phyloP scores from a whole-genome alignment of 2,113 vertebrate species.

The Chamaea fasciata region DNA sequence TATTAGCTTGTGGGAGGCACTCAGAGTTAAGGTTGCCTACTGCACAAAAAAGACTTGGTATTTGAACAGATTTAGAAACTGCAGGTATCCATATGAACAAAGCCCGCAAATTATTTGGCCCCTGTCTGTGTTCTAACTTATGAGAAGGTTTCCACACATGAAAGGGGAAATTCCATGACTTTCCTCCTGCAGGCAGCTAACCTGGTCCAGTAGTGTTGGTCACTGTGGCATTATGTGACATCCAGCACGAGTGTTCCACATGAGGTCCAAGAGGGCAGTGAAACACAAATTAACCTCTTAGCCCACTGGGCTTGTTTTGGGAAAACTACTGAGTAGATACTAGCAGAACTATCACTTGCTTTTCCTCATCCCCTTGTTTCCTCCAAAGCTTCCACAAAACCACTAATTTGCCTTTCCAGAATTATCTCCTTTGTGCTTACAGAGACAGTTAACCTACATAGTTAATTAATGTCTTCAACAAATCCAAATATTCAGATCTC shows the following conservation, averaged over 20 bases:
- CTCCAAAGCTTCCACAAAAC: background rate
- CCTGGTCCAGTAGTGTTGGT: background rate
- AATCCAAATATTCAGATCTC: background rate
- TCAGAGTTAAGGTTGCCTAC: background rate
- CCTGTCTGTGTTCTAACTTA: background rate
- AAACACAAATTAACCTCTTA: background rate
- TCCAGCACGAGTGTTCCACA: background rate
- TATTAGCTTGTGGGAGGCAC: background rate
- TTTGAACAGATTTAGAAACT: background rate
- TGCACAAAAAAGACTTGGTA: background rate
- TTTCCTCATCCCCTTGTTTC: background rate
- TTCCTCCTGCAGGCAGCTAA: background rate
- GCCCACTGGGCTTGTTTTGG: background rate
- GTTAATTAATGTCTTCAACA: background rate
- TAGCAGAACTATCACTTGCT: background rate
- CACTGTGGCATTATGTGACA: background rate
- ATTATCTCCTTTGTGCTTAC: background rate
- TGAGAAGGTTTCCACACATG: background rate
- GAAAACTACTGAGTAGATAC: background rate
- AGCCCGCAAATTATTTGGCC: background rate
- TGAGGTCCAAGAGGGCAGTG: background rate
- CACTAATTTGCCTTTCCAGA: background rate
- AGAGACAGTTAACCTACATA: background rate
- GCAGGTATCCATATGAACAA: background rate
- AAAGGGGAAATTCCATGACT: background rate